phyloP scores from a whole-genome alignment of 2,797 vertebrate species.

The Apogon talboti region DNA sequence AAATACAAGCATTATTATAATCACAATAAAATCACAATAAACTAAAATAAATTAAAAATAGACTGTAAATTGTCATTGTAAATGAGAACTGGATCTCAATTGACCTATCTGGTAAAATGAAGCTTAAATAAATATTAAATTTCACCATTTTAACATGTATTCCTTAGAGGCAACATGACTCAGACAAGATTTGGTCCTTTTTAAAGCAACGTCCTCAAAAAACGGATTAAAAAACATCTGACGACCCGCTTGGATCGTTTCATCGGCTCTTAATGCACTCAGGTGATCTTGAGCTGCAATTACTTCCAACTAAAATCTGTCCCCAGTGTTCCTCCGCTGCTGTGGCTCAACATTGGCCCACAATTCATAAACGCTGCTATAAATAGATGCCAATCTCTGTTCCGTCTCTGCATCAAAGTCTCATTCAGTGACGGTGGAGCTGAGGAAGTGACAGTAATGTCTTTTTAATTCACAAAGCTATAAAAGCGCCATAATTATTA shows the following conservation, averaged over 20 bases:
- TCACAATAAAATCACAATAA: no score
- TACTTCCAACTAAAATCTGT: constrained; percentile 27
- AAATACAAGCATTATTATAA: no score
- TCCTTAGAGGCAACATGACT: no score
- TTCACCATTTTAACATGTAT: no score
- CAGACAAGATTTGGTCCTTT: neutral
- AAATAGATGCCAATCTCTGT: constrained; percentile 39
- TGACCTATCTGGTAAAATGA: no score
- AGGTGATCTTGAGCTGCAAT: constrained; percentile 10
- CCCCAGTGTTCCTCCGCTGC: constrained; percentile 3
- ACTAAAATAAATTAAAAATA: no score
- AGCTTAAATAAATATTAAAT: no score
- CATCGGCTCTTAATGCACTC: neutral
- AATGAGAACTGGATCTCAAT: no score
- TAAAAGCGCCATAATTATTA: neutral
- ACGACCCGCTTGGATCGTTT: neutral
- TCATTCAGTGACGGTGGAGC: constrained; percentile 17
- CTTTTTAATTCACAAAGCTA: constrained; percentile 21
- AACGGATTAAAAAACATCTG: neutral
- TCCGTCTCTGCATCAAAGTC: constrained; percentile 30
- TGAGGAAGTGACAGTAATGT: constrained; percentile 37
- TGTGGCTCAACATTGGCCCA: constrained; percentile 25
- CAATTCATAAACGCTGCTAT: constrained; percentile 40
- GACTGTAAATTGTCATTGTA: no score
- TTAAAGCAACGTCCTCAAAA: neutral